Base-by-base conservation (phyloP, 2,888 invertebrate species). In the Mimumesa dahlbomi region DNA sequence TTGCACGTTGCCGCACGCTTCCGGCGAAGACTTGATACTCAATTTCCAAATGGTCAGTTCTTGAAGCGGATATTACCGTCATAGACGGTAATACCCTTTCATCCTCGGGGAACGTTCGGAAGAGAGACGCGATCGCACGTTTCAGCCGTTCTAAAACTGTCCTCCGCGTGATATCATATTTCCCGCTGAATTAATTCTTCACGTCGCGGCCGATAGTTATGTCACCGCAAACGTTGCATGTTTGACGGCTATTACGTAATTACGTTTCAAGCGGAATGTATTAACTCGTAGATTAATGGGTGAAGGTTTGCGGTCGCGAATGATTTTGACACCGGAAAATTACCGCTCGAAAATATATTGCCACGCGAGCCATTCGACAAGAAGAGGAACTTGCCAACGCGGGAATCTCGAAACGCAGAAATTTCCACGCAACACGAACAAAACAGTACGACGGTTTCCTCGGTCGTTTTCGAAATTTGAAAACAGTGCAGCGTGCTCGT, bases 31-130 rank as follows among this genome's bases (percentile, higher is more conserved):
- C 67, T 58, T 69, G 48, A 66, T 68, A 68, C 58, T 42, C 68
- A 67, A 68, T 68, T 66, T 67, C 48, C 57, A 29, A 42, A 46
- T 57, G 66, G 67, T 67, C 67, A 67, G 56, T 67, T 67, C 50
- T 66, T 49, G 45, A 50, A 42, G 16, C 1, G 67, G 46, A 18
- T 57, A 50, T 50, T 56, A 14, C 18, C 40, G 11, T 40, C 40
- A 29, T 19, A 49, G 43, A 42, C n/a, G 16, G 52, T 62, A 46
- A 57, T 67, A 13, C 45, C 56, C n/a, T 50, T 22, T 13, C 5
- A 9, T 29, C 14, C 16, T 19, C 22, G 22, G 42, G 14, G 49
- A 43, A 49, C 43, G 31, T 38, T 67, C 22, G 19, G n/a, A 49
- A 45, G 34, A 34, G 7, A n/a, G n/a, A n/a, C n/a, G 34, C 34